A percentile compares a stretch with the other conserved stretches of the same genome.
phyloP scores from a whole-genome alignment of 23 tunicate species.

The Trididemnum miniatum region DNA sequence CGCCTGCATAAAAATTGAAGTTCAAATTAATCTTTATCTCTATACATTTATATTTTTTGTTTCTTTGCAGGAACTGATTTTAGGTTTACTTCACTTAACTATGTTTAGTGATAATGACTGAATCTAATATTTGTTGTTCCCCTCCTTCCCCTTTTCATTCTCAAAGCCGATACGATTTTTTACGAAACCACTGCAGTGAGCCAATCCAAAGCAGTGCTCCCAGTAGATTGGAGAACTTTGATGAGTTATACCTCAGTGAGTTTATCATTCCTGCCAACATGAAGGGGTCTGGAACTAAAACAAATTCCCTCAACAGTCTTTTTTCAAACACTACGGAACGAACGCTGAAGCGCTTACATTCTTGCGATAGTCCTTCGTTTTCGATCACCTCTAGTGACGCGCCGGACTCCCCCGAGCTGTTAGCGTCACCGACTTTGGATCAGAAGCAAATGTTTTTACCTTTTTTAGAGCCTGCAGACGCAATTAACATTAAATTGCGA shows the following conservation, averaged over 20 bases:
- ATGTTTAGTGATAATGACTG: no score
- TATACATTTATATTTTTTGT: not conserved
- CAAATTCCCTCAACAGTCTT: slow-evolving; percentile 16
- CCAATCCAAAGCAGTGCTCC: not conserved
- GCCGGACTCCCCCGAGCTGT: not conserved
- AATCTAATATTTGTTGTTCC: not conserved
- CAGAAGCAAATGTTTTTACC: no score
- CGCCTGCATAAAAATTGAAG: not conserved
- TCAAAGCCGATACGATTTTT: not conserved
- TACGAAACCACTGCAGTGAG: not conserved
- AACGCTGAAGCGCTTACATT: no score
- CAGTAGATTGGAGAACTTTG: not conserved
- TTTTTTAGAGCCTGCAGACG: no score
- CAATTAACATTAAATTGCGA: no score
- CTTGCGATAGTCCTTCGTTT: no score
- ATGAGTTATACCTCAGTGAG: not conserved
- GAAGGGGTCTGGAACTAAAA: not conserved
- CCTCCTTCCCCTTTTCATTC: not conserved
- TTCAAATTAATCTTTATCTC: not conserved
- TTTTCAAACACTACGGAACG: not conserved
- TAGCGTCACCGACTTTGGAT: no score
- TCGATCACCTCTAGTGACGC: not conserved
- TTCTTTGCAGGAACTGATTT: no score
- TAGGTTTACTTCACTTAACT: no score
- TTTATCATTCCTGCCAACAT: no score